These are phyloP conservation scores for Tragelaphus imberbis DNA, from an alignment of 2,113 vertebrate species.

Conservation along the genomic window DNA sequence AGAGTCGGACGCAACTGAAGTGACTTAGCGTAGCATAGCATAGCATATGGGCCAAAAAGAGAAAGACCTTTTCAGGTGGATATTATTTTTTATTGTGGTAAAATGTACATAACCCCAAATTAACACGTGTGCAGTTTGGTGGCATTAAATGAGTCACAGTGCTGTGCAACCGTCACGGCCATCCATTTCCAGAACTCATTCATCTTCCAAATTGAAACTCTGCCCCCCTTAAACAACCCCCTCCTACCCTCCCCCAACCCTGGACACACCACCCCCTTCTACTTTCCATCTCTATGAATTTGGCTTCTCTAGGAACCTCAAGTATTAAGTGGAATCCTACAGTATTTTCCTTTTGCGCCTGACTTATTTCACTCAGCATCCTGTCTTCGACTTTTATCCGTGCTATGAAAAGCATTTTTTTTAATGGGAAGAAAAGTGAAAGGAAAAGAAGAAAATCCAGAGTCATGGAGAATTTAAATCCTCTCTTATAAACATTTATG, in stretches of 20 bases:
- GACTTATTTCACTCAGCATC: neutral
- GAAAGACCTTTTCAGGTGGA: neutral
- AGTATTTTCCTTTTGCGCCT: fast-evolving
- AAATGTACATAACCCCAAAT: neutral
- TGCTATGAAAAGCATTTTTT: neutral
- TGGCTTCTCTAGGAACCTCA: fast-evolving
- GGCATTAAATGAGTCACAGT: fast-evolving
- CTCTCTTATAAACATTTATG: neutral
- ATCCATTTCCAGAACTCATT: neutral
- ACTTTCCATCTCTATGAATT: neutral
- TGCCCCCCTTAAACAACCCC: fast-evolving
- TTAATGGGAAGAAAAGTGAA: neutral
- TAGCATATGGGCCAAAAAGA: neutral
- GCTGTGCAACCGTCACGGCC: fast-evolving
- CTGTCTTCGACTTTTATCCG: neutral
- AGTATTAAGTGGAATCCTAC: fast-evolving
- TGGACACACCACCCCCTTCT: neutral
- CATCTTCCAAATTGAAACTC: neutral
- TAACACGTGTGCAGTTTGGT: fast-evolving
- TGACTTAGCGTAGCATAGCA: too few relatives aligned
- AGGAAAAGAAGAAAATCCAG: neutral
- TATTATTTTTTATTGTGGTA: neutral
- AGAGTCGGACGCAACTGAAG: too few relatives aligned
- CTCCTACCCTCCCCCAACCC: fast-evolving
- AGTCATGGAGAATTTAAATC: neutral